Evolutionary conservation across 2,888 invertebrate genomes (phyloP), one percentile per base, ranked within the genome.

Genomic region (Onthophagus sagittarius): DNA sequence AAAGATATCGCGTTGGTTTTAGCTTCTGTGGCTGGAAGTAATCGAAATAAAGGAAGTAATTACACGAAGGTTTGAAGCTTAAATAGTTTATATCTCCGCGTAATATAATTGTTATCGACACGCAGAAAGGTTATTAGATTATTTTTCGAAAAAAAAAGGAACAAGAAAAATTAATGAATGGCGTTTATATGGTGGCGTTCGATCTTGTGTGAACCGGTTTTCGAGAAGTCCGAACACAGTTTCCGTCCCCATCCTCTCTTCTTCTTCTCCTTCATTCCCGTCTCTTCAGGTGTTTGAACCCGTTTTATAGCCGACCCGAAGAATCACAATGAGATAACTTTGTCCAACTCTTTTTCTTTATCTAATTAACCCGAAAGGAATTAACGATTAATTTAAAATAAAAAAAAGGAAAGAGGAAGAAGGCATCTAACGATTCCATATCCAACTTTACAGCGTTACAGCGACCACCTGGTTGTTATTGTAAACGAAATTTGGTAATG

Each of bases 81-180:
- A 23, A 23, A 23, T 23, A 23, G 23, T 23, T 23, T 23, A 23
- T 23, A 23, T 23, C 23, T 23, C 23, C 23, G 23, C 23, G 23
- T 23, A 23, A 23, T 23, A 23, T 64, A 64, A 64, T 64, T 64
- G 64, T 64, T 64, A 64, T 64, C 64, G 64, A 64, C 64, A 64
- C 15, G 64, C 64, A 11, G 64, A 15, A 23, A 23, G 23, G 23
- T 64, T 64, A 64, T 64, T 64, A 15, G 15, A 23, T 23, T 23
- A 23, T 23, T 23, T 23, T 23, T 23, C 23, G 23, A 23, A 23
- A 23, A 23, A 23, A 23, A 23, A 23, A 23, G 23, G 3, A 64
- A 64, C 23, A 64, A 15, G 23, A 67, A 32, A 67, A 67, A 67
- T 67, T 67, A 67, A 67, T 67, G 67, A 67, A 67, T 67, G 67